Percentiles rank a stretch among this genome's conserved stretches.
phyloP scores from a whole-genome alignment of 2,797 vertebrate genomes.

The Acipenser transmontanus region DNA sequence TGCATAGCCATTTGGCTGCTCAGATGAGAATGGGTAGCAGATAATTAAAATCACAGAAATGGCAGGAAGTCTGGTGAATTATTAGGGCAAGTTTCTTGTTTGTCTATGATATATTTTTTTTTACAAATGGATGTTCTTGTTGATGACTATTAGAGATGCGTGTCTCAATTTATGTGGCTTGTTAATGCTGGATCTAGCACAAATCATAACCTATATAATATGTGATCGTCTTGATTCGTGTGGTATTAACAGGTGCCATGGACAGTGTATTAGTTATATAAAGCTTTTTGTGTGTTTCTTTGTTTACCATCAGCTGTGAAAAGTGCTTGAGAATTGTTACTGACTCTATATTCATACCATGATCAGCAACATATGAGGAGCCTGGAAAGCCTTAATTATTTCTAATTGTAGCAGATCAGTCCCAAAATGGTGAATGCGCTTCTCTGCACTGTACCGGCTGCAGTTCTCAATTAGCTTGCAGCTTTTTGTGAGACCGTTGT shows the following conservation, averaged over 20 bases:
- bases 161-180: not conserved
- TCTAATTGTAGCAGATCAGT: constrained; percentile 19
- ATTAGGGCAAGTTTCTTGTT: not conserved
- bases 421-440: constrained; percentile 44
- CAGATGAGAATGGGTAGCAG: not conserved
- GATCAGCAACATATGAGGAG: constrained; percentile 7
- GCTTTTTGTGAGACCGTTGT: constrained; percentile 70
- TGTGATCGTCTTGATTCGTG: too few relatives aligned
- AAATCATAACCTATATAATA: too few relatives aligned
- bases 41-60: constrained; percentile 1
- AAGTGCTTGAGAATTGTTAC: not conserved
- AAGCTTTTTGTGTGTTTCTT: not conserved
- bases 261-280: too few relatives aligned
- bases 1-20: constrained; percentile 7
- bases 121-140: too few relatives aligned
- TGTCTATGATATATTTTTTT: too few relatives aligned
- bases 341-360: not conserved
- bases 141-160: too few relatives aligned
- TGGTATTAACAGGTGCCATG: too few relatives aligned
- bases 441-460: constrained; percentile 61
- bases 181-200: not conserved
- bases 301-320: not conserved
- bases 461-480: constrained; percentile 62
- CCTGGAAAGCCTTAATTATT: constrained; percentile 11
- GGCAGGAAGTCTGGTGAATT: not conserved